Percentiles rank a stretch among this genome's conserved stretches.
Conservation (phyloP, 2,888 invertebrate species). For the Epistrophe eligans region DNA sequence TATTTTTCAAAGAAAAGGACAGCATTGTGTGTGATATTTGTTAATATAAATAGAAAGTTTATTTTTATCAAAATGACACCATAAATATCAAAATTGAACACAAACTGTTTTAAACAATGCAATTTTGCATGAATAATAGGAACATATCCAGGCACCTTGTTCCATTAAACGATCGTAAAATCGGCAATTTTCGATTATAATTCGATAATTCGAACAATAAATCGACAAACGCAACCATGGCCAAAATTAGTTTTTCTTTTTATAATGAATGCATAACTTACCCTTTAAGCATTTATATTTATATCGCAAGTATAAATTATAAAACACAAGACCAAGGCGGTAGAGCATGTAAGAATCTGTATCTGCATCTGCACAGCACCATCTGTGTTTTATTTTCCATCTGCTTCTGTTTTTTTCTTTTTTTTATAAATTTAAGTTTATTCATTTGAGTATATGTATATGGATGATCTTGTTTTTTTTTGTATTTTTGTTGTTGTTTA, state of each 20-base stretch:
- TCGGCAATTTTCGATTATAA: background rate
- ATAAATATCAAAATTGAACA: no score
- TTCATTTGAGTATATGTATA: conserved; percentile 18
- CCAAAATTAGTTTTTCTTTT: background rate
- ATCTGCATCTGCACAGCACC: conserved; percentile 57
- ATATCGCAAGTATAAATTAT: background rate
- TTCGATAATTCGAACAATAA: background rate
- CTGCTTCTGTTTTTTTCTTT: conserved; percentile 7
- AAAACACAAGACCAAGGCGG: conserved; percentile 8
- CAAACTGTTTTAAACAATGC: no score
- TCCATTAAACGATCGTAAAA: no score
- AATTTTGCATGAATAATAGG: no score
- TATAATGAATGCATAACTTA: background rate
- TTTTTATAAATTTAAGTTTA: conserved; percentile 42
- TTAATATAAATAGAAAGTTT: no score
- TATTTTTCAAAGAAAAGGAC: no score
- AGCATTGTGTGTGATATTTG: no score
- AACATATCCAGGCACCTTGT: no score
- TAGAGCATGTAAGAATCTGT: conserved; percentile 28
- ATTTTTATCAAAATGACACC: no score
- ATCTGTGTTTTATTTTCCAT: conserved; percentile 61
- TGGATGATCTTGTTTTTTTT: conserved; percentile 16
- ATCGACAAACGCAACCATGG: background rate
- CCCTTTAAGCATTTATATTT: background rate
- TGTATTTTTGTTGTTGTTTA: conserved; percentile 2